Conservation (phyloP, 2,888 invertebrate genomes). For the Alloplasta piceator region DNA sequence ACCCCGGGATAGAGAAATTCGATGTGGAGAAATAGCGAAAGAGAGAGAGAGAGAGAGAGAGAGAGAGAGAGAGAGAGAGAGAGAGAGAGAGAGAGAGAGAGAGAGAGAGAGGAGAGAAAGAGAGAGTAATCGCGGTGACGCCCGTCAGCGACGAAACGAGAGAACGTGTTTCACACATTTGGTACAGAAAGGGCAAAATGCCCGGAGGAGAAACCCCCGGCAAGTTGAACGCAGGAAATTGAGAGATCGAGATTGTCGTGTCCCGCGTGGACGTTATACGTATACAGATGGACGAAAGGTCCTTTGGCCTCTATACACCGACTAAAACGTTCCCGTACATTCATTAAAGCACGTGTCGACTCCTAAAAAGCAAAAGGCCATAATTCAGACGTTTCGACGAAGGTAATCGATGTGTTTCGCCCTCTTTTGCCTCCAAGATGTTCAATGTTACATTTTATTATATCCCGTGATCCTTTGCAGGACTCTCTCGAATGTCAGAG, state of each 20-base stretch:
- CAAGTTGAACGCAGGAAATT: conserved; percentile 56
- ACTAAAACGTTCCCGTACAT: background rate
- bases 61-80: conserved; percentile 48
- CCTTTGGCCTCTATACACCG: too few species aligned
- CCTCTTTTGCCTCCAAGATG: too few species aligned
- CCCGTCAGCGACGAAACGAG: conserved; percentile 53
- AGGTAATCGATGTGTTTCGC: too few species aligned
- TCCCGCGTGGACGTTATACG: conserved; percentile 9
- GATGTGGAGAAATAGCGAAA: conserved; percentile 27
- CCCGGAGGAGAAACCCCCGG: conserved; percentile 15
- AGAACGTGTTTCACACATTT: conserved; percentile 44
- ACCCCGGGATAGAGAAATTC: conserved; percentile 32
- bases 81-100: conserved; percentile 57
- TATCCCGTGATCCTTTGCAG: too few species aligned
- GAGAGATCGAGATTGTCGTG: conserved; percentile 56
- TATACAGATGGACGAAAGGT: conserved; percentile 3
- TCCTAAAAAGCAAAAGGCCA: too few species aligned
- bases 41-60: conserved; percentile 57
- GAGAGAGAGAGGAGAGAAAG: conserved; percentile 63
- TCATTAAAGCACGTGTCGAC: background rate
- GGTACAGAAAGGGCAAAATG: conserved; percentile 28
- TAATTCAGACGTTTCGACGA: too few species aligned
- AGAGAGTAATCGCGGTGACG: conserved; percentile 53
- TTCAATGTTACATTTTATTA: too few species aligned
- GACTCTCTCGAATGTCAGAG: too few species aligned